A percentile compares a stretch with the other conserved stretches of the same genome.
Evolutionary conservation across 2,113 vertebrate species (phyloP).

Genomic region (Laterallus jamaicensis): DNA sequence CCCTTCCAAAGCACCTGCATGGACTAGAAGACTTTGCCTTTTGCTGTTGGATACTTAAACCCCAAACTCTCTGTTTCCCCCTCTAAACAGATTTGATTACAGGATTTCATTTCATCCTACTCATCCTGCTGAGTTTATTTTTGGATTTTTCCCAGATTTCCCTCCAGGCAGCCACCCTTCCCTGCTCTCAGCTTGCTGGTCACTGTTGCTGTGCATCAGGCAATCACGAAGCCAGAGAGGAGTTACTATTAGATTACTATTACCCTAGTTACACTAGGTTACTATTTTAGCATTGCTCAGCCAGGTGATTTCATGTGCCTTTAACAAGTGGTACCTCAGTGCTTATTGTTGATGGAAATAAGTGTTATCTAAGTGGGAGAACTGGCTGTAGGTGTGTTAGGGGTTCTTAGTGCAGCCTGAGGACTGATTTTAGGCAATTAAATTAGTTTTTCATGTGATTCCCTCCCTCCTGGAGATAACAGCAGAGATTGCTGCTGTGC

Average conservation of each 20-base stretch:
- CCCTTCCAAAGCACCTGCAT: neutral
- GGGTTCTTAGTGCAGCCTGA: neutral
- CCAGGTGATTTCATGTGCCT: neutral
- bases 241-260: neutral
- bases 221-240: neutral
- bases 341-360: neutral
- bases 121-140: neutral
- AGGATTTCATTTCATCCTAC: neutral
- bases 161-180: neutral
- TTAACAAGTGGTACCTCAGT: neutral
- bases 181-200: neutral
- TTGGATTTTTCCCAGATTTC: neutral
- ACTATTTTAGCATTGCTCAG: neutral
- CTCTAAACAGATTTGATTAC: neutral
- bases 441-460: neutral
- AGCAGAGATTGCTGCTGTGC: neutral
- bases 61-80: neutral
- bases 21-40: neutral
- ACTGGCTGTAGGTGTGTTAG: neutral
- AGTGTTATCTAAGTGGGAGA: neutral
- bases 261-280: neutral
- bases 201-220: neutral
- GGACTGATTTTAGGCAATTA: neutral
- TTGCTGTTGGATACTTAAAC: neutral
- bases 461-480: neutral